Evolutionary conservation across 2,113 vertebrate species (phyloP), one percentile per base, ranked within the genome.

Genomic region (Syngnathus floridae): DNA sequence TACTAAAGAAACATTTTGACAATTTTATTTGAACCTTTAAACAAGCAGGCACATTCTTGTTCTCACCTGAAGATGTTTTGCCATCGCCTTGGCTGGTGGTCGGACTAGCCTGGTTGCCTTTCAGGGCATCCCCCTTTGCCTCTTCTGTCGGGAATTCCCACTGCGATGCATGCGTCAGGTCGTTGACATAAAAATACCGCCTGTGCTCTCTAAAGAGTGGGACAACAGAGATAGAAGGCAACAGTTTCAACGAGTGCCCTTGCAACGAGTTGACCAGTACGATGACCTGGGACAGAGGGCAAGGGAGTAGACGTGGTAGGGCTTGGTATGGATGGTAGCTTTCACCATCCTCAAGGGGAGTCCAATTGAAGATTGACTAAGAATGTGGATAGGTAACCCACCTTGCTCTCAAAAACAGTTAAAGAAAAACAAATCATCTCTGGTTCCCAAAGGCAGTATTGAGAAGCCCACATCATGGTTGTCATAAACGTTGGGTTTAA

Each of bases 111-210:
- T 90, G 61, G 75, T 17, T 1, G 60, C 65, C 74, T 79, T 88
- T 81, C 66, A 75, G 75, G 26, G 89, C 88, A 36, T 91, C 91
- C 17, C 90, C 90, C 68, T 92, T 92, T 26, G 94, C 94, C 67
- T 93, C 93, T 80, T 94, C 93, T 14, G 93, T 91, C 60, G 97
- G 97, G 74, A 99, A 99, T 76, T 99, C 96, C 97, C 96, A 99
- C 59, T 98, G 95, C 37, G 97, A 99, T 77, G 93, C 92, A 87
- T 89, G 93, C 48, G 94, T 95, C 84, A 92, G 94, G 84, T 98
- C 95, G 79, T 97, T 96, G 93, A 98, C 93, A 92, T 99, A 99
- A 93, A 98, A 99, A 94, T 99, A 99, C 65, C 96, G 94, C 89
- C 95, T 97, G 93, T 99, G 96, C 89, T 98, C 95, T 95, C 97